Conservation (phyloP, 2,888 invertebrate species). For the Lasioglossum calceatum region DNA sequence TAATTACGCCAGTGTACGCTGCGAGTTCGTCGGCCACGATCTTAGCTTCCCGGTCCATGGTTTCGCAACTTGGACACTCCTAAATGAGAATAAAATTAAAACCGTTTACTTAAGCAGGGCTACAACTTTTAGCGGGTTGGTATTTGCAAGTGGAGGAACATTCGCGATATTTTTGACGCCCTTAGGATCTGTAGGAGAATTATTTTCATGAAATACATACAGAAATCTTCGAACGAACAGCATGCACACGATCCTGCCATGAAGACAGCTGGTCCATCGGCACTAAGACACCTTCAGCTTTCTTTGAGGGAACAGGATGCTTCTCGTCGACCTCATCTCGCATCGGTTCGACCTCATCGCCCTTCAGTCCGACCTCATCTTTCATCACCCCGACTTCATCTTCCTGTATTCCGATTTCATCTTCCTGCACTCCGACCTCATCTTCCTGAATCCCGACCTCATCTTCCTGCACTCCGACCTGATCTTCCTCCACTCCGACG, state of each 20-base stretch:
- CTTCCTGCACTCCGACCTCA: rapidly evolving
- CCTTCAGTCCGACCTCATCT: neutral
- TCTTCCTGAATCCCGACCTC: neutral
- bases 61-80: constrained; percentile 62
- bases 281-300: constrained; percentile 25
- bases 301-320: neutral
- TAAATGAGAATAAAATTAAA: constrained; percentile 33
- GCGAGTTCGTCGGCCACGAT: constrained; percentile 56
- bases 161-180: too few species aligned
- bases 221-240: constrained; percentile 44
- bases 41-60: constrained; percentile 50
- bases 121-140: neutral
- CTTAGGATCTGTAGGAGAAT: too few species aligned
- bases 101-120: neutral
- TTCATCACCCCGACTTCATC: neutral
- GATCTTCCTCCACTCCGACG: neutral
- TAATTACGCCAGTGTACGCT: constrained; percentile 55
- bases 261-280: constrained; percentile 54
- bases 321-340: neutral
- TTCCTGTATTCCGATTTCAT: rapidly evolving
- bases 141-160: too few species aligned
- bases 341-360: neutral
- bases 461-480: neutral
- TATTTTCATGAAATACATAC: constrained; percentile 33
- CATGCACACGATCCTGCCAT: constrained; percentile 56